Evolutionary conservation across 2,888 invertebrate genomes (phyloP), one percentile per base, ranked within the genome.

Genomic region (Pseudococcus viburni): DNA sequence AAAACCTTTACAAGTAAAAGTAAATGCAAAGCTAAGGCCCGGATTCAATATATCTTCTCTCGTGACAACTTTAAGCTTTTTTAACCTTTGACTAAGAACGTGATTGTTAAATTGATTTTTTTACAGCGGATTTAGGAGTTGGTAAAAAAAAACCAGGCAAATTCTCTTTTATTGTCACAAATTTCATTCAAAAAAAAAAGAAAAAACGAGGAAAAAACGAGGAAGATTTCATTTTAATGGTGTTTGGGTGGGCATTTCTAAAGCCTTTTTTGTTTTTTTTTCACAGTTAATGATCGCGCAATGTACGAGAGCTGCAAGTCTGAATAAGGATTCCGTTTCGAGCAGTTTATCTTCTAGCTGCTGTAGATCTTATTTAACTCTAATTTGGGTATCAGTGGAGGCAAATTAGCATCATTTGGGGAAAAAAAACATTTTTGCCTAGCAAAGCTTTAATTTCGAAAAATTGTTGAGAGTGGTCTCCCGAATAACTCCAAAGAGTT

Each of bases 31-130:
- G 17, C 77, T 77, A 77, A 12, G 17, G 33, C 77, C 33, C 39
- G 77, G 4, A 39, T 77, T 77, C 77, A 77, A 77, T 77, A 77
- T 77, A 77, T 77, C 77, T 77, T 77, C 77, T 77, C 19, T 39
- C 39, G 39, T 77, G 77, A 77, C 77, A 77, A 39, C 77, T 77
- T 77, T 39, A 77, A 77, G 77, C 39, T 77, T 77, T 77, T 77
- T 39, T 77, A 77, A 39, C 77, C 77, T 77, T 77, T 77, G 77
- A 17, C 39, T 39, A n/a, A 39, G 15, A 39, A 77, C 77, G 77
- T 77, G 77, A 77, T 77, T 77, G 5, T 39, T 39, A 77, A 77
- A 77, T 77, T 77, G 77, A 39, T 77, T 77, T 39, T 77, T 77
- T 77, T 33, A 15, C 11, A 22, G 11, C 4, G 4, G 64, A 64